Base-by-base conservation (phyloP, 2,888 invertebrate species). In the Drosophila pseudotalamancana region DNA sequence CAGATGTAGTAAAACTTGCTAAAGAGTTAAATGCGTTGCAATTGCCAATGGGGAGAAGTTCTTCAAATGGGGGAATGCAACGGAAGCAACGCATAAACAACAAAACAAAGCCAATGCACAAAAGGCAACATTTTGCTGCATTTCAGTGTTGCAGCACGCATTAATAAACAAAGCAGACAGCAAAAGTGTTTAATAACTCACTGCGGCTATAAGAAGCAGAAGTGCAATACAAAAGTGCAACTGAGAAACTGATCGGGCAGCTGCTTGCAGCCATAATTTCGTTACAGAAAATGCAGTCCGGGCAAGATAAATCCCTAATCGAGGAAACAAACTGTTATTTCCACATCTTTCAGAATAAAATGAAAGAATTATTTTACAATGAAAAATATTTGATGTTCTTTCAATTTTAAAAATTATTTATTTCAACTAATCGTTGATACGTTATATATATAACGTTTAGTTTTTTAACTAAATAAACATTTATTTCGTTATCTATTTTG, bases 131-230 rank as follows among this genome's bases (percentile, higher is more conserved):
- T 68, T 76, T 67, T 64, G 76, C 72, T 48, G 72, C 51, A 34
- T 55, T 56, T 64, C 59, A 27, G 12, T 42, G 54, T 21, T 55
- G 74, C 49, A 48, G 64, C 69, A 74, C 71, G 60, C 77, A 77
- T 77, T 78, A 77, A 77, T 82, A 78, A 77, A 64, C 75, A 74
- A 55, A 46, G 55, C 79, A 74, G 83, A 71, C 83, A 78, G 83
- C 78, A 70, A 81, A 75, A 77, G 74, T 77, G 77, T 82, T 77
- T 82, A 77, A 77, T 77, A 77, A 82, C 83, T 77, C 83, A 74
- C 63, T 29, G 49, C 12, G 19, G 49, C 37, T 37, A 8, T n/a
- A 3, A 23, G 27, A 23, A 11, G 8, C 4, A n/a, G n/a, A 31
- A 16, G 12, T n/a, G 4, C 14, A 11, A 27, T 1, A 21, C 16